These are phyloP conservation scores for Pachyrhynchus sulphureomaculatus DNA, from an alignment of 1,140 invertebrate species.

Conservation along the genomic window DNA sequence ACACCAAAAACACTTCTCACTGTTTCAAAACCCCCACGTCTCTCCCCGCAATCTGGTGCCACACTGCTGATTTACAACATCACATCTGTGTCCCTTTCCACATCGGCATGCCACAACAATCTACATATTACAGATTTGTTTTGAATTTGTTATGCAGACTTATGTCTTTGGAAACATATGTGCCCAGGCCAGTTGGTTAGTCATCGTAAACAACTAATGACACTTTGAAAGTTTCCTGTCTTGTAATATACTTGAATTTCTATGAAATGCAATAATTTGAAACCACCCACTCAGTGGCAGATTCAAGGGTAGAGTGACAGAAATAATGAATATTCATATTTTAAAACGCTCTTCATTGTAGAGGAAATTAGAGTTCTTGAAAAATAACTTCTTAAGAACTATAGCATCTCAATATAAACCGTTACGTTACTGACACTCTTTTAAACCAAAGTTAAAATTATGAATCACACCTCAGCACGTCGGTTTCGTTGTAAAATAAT, in stretches of 20 bases:
- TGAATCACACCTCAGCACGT: too few species aligned
- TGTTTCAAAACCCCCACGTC: constrained; percentile 16
- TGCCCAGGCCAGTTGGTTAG: not conserved
- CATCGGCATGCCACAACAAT: constrained; percentile 36
- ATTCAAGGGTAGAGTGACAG: too few species aligned
- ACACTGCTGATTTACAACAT: constrained; percentile 43
- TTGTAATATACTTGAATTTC: not conserved
- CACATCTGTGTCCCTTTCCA: constrained; percentile 35
- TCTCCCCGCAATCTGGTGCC: constrained; percentile 29
- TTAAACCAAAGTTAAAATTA: too few species aligned
- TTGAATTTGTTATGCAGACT: constrained; percentile 41
- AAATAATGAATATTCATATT: too few species aligned
- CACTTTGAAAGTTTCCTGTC: constrained; percentile 18
- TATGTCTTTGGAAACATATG: constrained; percentile 20
- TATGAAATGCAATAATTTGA: not conserved
- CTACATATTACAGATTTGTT: constrained; percentile 46
- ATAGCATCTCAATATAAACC: too few species aligned
- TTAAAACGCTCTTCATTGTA: too few species aligned
- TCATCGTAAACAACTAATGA: constrained; percentile 12
- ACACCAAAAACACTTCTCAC: constrained; percentile 31
- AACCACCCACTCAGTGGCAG: not conserved
- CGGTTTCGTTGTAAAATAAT: too few species aligned
- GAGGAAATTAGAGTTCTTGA: too few species aligned
- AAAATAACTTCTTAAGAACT: too few species aligned
- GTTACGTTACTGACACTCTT: too few species aligned